These are phyloP conservation scores for Diabrotica balteata DNA, from an alignment of 2,888 invertebrate genomes.

Conservation along the genomic window DNA sequence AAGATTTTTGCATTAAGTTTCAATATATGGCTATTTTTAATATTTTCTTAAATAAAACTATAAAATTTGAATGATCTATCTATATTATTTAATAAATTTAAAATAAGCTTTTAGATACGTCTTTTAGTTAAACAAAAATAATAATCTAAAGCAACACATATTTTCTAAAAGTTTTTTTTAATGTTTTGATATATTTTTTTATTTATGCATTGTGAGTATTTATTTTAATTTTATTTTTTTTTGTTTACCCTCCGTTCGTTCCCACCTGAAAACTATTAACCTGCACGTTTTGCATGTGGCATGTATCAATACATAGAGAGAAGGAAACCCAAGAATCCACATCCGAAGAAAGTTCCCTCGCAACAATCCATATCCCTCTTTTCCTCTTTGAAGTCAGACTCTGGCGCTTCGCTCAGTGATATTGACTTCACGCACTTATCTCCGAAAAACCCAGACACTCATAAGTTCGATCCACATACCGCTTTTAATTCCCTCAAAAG, in stretches of 20 bases:
- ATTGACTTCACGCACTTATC: constrained; percentile 3
- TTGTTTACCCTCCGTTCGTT: constrained; percentile 40
- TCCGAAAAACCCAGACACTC: constrained; percentile 10
- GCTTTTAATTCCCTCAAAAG: constrained; percentile 56
- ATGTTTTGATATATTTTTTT: constrained; percentile 36
- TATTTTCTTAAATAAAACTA: too few species aligned
- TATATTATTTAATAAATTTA: too few species aligned
- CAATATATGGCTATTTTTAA: too few species aligned
- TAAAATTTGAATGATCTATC: too few species aligned
- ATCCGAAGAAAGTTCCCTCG: constrained; percentile 46
- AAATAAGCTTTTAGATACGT: too few species aligned
- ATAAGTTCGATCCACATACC: constrained; percentile 51
- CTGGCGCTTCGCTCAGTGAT: constrained; percentile 13
- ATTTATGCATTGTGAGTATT: constrained; percentile 44
- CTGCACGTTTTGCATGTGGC: constrained; percentile 37
- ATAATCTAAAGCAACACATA: not conserved
- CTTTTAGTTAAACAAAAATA: too few species aligned
- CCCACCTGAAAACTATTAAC: constrained; percentile 19
- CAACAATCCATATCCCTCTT: constrained; percentile 55
- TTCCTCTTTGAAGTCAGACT: constrained; percentile 50
- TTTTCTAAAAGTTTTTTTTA: constrained; percentile 1
- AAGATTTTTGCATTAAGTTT: too few species aligned
- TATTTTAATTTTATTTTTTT: constrained; percentile 47
- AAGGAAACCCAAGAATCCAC: constrained; percentile 29
- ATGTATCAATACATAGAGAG: constrained; percentile 18